Evolutionary conservation across 2,797 vertebrate genomes (phyloP).

Genomic region (Clarias laeviceps): DNA sequence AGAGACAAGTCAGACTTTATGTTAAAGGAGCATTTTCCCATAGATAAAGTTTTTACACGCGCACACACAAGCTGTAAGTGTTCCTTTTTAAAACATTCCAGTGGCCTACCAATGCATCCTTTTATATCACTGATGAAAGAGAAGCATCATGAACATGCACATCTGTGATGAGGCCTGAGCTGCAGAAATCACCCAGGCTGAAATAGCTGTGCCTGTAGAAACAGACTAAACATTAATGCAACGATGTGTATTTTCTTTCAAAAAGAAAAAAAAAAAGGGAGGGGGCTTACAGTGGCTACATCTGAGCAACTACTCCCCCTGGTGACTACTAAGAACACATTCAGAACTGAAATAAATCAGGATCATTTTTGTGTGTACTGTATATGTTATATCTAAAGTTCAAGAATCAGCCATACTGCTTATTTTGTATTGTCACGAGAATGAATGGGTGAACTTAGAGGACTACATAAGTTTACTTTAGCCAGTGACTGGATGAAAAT

Average conservation of each 20-base stretch:
- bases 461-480: neutral
- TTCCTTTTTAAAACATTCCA: conserved; percentile 32
- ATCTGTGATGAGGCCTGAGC: conserved; percentile 30
- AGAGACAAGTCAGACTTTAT: conserved; percentile 25
- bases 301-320: neutral
- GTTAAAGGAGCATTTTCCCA: conserved; percentile 12
- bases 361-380: neutral
- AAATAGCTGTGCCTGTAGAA: conserved; percentile 1
- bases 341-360: neutral
- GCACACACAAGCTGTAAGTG: neutral
- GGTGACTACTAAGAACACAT: neutral
- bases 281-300: neutral
- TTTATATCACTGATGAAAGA: conserved; percentile 63
- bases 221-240: neutral
- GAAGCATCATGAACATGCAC: conserved; percentile 55
- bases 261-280: neutral
- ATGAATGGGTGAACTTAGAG: neutral
- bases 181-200: conserved; percentile 48
- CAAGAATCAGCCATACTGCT: neutral
- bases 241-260: neutral
- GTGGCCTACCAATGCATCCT: conserved; percentile 43
- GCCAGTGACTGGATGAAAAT: neutral
- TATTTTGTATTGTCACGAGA: neutral
- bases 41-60: conserved; percentile 2
- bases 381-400: neutral